These are phyloP conservation scores for Camptogramma bilineatum DNA, from an alignment of 2,888 invertebrate genomes.

Conservation along the genomic window DNA sequence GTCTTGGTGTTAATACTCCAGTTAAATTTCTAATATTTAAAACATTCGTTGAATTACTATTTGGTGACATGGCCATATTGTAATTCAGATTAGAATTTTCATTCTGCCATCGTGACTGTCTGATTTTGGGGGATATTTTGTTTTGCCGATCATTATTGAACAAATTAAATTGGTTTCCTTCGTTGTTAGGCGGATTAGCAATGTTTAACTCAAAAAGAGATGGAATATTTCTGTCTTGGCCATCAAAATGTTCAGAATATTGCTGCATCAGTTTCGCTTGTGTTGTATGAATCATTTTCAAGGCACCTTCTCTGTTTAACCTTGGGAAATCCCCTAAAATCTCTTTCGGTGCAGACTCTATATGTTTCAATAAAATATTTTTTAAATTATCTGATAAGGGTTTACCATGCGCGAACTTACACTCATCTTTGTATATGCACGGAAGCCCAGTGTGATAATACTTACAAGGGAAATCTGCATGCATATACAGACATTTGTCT, in stretches of 20 bases:
- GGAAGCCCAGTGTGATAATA: slow-evolving; percentile 97
- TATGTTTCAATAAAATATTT: slow-evolving; percentile 88
- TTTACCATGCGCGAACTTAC: slow-evolving; percentile 96
- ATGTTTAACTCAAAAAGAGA: slow-evolving; percentile 81
- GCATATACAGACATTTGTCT: slow-evolving; percentile 98
- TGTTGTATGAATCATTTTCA: slow-evolving; percentile 82
- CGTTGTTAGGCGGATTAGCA: slow-evolving; percentile 67
- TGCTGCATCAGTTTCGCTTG: slow-evolving; percentile 78
- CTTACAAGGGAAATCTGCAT: slow-evolving; percentile 98
- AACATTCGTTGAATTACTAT: slow-evolving; percentile 67
- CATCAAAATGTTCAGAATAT: slow-evolving; percentile 65
- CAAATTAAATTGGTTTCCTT: slow-evolving; percentile 64
- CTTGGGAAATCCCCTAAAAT: slow-evolving; percentile 96
- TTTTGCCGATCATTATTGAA: slow-evolving; percentile 70
- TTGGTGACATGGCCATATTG: slow-evolving; percentile 62
- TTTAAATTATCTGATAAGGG: slow-evolving; percentile 93
- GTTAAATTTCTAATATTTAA: slow-evolving; percentile 85
- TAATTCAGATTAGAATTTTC: slow-evolving; percentile 67
- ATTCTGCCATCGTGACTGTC: slow-evolving; percentile 83
- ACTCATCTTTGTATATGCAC: slow-evolving; percentile 92
- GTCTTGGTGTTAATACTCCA: slow-evolving; percentile 83
- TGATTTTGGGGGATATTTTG: slow-evolving; percentile 76
- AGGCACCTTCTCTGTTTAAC: slow-evolving; percentile 91
- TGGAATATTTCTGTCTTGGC: slow-evolving; percentile 71
- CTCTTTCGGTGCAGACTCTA: slow-evolving; percentile 96